Conservation (phyloP, 1,140 invertebrate species). For the Bradynema listronoti region DNA sequence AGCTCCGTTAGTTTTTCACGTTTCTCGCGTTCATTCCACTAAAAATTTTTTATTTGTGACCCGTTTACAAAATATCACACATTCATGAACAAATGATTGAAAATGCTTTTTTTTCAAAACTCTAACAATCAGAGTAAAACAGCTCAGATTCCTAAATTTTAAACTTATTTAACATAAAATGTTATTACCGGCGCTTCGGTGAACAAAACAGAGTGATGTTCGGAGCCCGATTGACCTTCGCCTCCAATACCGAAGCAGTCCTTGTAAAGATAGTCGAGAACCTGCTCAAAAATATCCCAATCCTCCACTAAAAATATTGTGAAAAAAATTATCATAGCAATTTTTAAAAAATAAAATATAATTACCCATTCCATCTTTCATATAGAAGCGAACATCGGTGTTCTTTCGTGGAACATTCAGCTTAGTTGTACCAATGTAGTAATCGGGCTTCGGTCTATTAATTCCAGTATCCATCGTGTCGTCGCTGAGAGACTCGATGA, state of each 20-base stretch:
- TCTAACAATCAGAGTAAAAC: too few species aligned
- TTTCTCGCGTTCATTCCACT: conserved; percentile 78
- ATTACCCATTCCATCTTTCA: conserved; percentile 59
- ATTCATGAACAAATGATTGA: too few species aligned
- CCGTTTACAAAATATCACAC: too few species aligned
- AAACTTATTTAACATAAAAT: neutral
- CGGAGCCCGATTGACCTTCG: conserved; percentile 65
- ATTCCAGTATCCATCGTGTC: conserved; percentile 23
- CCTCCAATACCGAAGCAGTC: conserved; percentile 64
- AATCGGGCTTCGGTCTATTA: conserved; percentile 60
- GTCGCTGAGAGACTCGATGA: conserved; percentile 14
- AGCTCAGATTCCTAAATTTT: neutral
- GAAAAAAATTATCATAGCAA: conserved; percentile 15
- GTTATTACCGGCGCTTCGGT: conserved; percentile 72
- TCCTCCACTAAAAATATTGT: conserved; percentile 68
- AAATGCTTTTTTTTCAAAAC: too few species aligned
- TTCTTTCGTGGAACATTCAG: conserved; percentile 79
- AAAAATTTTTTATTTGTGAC: too few species aligned
- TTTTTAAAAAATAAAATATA: conserved; percentile 9
- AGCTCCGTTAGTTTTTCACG: conserved; percentile 83
- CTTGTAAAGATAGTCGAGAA: conserved; percentile 78
- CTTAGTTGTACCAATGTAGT: conserved; percentile 75
- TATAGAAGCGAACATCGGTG: conserved; percentile 75
- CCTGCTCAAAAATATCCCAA: conserved; percentile 89
- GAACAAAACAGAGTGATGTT: conserved; percentile 83